phyloP scores from a whole-genome alignment of 2,797 vertebrate species.

The Myotis vivesi region DNA sequence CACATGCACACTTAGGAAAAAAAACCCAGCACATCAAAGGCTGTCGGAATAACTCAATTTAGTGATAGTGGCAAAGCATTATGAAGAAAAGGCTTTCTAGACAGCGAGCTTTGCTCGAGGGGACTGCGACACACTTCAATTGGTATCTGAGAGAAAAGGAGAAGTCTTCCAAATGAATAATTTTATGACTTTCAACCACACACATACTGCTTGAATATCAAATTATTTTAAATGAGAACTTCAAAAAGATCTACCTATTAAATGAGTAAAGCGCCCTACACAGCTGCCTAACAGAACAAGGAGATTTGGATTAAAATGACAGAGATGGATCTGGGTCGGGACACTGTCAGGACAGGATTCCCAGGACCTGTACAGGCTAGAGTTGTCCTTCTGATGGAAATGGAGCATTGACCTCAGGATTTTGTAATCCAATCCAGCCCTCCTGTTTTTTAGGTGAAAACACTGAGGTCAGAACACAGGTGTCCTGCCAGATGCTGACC shows the following conservation, averaged over 20 bases:
- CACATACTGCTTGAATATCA: conserved; percentile 64
- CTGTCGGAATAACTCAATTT: conserved; percentile 77
- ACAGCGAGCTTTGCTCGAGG: conserved; percentile 25
- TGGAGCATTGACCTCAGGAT: neutral
- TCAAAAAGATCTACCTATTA: conserved; percentile 70
- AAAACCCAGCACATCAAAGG: conserved; percentile 66
- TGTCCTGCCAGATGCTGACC: neutral
- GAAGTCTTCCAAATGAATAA: conserved; percentile 66
- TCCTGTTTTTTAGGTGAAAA: neutral
- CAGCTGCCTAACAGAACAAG: conserved; percentile 53
- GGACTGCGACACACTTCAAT: conserved; percentile 49
- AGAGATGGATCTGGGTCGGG: neutral
- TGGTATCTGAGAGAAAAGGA: conserved; percentile 48
- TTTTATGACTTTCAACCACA: conserved; percentile 72
- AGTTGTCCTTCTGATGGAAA: neutral
- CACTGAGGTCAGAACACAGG: neutral
- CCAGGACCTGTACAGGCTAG: neutral
- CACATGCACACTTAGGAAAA: conserved; percentile 38
- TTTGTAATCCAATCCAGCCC: neutral
- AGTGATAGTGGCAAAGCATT: conserved; percentile 55
- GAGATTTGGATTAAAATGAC: conserved; percentile 31
- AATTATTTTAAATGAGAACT: conserved; percentile 75
- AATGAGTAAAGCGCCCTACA: conserved; percentile 56
- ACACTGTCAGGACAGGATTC: neutral
- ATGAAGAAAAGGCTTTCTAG: conserved; percentile 29